Evolutionary conservation across 2,797 vertebrate species (phyloP), one percentile per base, ranked within the genome.

Genomic region (Neostethus bicornis): DNA sequence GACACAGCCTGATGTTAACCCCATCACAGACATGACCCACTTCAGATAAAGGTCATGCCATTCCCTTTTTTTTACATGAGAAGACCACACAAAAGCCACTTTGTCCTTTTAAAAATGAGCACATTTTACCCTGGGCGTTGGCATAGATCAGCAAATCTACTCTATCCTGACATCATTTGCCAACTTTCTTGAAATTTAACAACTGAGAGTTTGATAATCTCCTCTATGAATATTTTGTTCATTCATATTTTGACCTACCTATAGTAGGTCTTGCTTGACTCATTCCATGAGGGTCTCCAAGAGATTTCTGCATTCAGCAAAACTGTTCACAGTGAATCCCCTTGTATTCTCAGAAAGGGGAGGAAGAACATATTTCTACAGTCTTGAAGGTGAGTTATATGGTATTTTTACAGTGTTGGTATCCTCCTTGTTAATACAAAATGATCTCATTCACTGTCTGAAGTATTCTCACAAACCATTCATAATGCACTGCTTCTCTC

Each of bases 61-160:
- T 79, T 82, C 51, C 24, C 37, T 66, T 61, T 70, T n/a, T 48
- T 77, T 70, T 53, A 44, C 50, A 51, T 38, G 2, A 5, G 0
- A 43, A 31, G 37, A 21, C 26, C 0, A 1, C 49, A 87, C 82
- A 87, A 84, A 83, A 70, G 84, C 24, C 61, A 60, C 57, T 45
- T 51, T 88, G 85, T 66, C 50, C 6, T 8, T 12, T 21, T 69
- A 48, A 87, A 85, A 87, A 87, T 80, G 67, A 70, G 42, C 7
- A 29, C 70, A 82, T 85, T 89, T 78, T 87, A 28, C 44, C 61
- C 45, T 23, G 54, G 8, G 25, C 28, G 0, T 16, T 59, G 70
- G 77, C 75, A 73, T 47, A 23, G 35, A 57, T 46, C 44, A 37
- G 35, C 29, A 41, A 70, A 76, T 32, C 53, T 45, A 71, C 58